Evolutionary conservation across 2,113 vertebrate species (phyloP).

Genomic region (Sapajus apella): DNA sequence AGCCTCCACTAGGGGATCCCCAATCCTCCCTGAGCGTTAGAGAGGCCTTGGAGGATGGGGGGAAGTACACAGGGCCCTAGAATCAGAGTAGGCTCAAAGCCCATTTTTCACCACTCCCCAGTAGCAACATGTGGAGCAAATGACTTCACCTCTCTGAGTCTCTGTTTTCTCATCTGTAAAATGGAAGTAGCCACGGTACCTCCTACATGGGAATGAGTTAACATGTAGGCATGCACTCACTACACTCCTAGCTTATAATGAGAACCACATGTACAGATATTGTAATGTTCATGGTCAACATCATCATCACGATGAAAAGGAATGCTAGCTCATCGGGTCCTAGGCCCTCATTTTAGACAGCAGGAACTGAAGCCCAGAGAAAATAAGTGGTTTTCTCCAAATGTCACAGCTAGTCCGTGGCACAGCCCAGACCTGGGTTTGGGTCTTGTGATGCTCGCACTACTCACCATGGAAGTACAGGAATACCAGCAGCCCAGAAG

Average conservation of each 20-base stretch:
- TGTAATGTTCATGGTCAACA: too few species aligned
- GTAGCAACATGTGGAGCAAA: background rate
- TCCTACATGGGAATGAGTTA: too few species aligned
- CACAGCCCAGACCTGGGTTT: background rate
- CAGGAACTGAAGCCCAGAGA: background rate
- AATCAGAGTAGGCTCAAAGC: background rate
- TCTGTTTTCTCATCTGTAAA: background rate
- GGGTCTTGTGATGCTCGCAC: background rate
- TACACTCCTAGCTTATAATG: too few species aligned
- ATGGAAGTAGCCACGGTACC: rapidly evolving
- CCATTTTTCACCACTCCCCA: too few species aligned
- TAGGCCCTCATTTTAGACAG: background rate
- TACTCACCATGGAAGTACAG: background rate
- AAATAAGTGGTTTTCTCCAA: too few species aligned
- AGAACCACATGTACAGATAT: background rate
- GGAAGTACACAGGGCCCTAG: background rate
- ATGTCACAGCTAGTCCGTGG: background rate
- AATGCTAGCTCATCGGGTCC: rapidly evolving
- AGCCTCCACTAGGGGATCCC: rapidly evolving
- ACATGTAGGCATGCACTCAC: rapidly evolving
- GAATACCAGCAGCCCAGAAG: too few species aligned
- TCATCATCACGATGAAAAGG: rapidly evolving
- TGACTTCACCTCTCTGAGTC: background rate
- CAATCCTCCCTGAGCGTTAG: rapidly evolving
- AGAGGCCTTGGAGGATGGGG: too few species aligned